Percentiles rank a stretch among this genome's conserved stretches.
These are phyloP conservation scores for Neolamprologus longior DNA, from an alignment of 2,113 vertebrate species.

Conservation along the genomic window DNA sequence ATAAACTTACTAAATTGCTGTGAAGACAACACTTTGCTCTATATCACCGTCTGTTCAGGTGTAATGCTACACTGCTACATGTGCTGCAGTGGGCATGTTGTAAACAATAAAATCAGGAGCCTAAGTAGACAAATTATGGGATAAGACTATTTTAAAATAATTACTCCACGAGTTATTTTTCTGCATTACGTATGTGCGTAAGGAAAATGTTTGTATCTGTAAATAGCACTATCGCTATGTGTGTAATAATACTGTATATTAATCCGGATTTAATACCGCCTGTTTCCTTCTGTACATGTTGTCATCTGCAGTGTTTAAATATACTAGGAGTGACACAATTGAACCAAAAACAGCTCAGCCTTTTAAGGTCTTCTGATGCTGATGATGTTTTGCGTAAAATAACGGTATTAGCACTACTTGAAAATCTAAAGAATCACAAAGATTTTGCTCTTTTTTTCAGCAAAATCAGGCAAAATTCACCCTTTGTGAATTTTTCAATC, in stretches of 20 bases:
- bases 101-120: neutral
- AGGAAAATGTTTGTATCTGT: neutral
- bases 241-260: neutral
- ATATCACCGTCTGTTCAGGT: neutral
- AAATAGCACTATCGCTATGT: neutral
- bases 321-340: neutral
- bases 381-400: neutral
- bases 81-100: neutral
- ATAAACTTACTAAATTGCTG: neutral
- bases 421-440: neutral
- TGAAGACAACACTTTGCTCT: neutral
- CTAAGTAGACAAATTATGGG: neutral
- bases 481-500: neutral
- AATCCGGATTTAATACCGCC: fast-evolving
- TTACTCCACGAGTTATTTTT: neutral
- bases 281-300: neutral
- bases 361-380: neutral
- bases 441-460: neutral
- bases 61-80: neutral
- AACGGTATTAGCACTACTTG: neutral
- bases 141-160: neutral
- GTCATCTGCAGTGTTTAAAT: neutral
- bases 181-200: neutral
- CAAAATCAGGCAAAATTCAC: neutral
- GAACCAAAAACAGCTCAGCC: neutral